Evolutionary conservation across 2,113 vertebrate species (phyloP).

Genomic region (Microtus ochrogaster): DNA sequence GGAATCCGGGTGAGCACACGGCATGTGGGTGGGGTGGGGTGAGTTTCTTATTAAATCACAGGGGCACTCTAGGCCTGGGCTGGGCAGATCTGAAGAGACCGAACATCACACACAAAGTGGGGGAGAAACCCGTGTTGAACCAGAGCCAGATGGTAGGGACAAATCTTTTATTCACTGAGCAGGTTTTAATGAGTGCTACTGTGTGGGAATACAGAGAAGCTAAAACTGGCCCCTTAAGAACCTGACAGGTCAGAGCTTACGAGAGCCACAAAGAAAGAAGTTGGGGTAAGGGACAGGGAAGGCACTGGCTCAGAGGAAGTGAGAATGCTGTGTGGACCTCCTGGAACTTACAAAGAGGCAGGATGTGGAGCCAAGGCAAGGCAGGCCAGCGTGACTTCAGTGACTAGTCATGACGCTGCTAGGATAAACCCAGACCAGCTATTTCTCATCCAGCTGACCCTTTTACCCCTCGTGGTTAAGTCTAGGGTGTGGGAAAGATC

Average conservation of each 20-base stretch:
- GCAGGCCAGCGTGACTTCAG: conserved; percentile 11
- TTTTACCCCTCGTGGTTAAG: not conserved
- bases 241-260: not conserved
- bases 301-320: conserved; percentile 18
- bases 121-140: not conserved
- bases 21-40: not conserved
- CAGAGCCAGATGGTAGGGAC: not conserved
- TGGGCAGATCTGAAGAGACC: not conserved
- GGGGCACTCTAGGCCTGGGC: not conserved
- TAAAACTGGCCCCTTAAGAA: not conserved
- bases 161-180: not conserved
- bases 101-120: too few species aligned
- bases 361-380: conserved; percentile 2
- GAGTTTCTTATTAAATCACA: not conserved
- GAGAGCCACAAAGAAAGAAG: not conserved
- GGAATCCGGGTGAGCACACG: not conserved
- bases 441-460: not conserved
- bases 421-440: not conserved
- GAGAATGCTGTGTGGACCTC: not conserved
- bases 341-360: not conserved
- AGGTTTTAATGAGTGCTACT: not conserved
- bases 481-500: not conserved
- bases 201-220: not conserved
- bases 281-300: not conserved
- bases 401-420: conserved; percentile 3